These are phyloP conservation scores for Drosophila ambigua DNA, from an alignment of 1,140 invertebrate genomes.

Conservation along the genomic window DNA sequence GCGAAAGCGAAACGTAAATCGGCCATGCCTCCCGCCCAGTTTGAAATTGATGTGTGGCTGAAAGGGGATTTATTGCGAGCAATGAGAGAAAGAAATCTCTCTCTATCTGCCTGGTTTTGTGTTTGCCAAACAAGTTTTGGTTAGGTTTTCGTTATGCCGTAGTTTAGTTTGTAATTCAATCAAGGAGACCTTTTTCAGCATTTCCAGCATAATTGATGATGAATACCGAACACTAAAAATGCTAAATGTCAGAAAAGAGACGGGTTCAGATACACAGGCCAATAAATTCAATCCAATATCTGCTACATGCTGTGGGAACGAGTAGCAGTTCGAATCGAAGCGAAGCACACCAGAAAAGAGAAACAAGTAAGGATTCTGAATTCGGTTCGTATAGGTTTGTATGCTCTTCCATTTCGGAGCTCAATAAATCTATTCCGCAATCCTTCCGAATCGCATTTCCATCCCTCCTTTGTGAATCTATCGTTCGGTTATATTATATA, in stretches of 20 bases:
- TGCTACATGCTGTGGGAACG: neutral
- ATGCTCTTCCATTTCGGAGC: no score
- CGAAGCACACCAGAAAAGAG: conserved; percentile 9
- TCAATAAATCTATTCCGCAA: no score
- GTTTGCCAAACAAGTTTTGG: conserved; percentile 39
- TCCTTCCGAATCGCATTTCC: no score
- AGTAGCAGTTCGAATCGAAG: neutral
- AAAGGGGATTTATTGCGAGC: conserved; percentile 47
- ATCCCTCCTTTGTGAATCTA: no score
- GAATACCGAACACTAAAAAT: conserved; percentile 15
- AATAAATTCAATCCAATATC: conserved; percentile 11
- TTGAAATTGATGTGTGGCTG: conserved; percentile 50
- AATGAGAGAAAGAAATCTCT: neutral
- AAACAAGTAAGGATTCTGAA: no score
- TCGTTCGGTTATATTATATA: no score
- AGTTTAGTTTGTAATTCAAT: conserved; percentile 38
- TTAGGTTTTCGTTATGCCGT: conserved; percentile 19
- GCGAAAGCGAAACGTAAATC: conserved; percentile 14
- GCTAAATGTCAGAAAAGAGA: conserved; percentile 18
- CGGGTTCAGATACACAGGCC: neutral
- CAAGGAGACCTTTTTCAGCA: conserved; percentile 28
- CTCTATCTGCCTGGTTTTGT: neutral
- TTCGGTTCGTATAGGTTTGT: no score
- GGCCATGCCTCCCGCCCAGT: neutral
- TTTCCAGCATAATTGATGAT: conserved; percentile 40